These are phyloP conservation scores for Mythimna ferrago DNA, from an alignment of 2,888 invertebrate species.

Conservation along the genomic window DNA sequence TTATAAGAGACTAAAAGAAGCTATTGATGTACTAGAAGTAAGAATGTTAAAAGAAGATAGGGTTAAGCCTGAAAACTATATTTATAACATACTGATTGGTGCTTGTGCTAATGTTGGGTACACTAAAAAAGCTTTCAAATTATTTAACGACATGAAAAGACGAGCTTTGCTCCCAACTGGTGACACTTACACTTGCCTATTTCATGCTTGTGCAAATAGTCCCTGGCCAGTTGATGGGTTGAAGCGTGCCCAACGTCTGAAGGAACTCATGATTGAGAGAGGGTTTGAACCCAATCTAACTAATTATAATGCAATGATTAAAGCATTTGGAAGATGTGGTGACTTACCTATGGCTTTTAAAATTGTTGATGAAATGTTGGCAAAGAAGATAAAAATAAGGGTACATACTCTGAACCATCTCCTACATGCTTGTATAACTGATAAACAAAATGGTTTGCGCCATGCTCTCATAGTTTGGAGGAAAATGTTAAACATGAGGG, in stretches of 20 bases:
- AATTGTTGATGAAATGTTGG: slow-evolving; percentile 96
- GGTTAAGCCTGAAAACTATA: slow-evolving; percentile 94
- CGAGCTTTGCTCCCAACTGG: slow-evolving; percentile 92
- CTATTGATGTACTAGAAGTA: slow-evolving; percentile 94
- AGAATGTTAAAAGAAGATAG: slow-evolving; percentile 94
- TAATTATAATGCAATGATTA: slow-evolving; percentile 97
- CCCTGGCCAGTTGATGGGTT: slow-evolving; percentile 93
- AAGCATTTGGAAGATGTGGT: slow-evolving; percentile 96
- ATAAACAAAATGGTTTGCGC: slow-evolving; percentile 95
- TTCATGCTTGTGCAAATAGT: slow-evolving; percentile 97
- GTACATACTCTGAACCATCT: slow-evolving; percentile 94
- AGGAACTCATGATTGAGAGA: slow-evolving; percentile 93
- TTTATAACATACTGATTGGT: slow-evolving; percentile 95
- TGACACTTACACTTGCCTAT: slow-evolving; percentile 95
- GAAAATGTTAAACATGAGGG: slow-evolving; percentile 92
- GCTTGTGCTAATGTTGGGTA: slow-evolving; percentile 96
- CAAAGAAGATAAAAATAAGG: slow-evolving; percentile 91
- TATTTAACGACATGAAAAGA: slow-evolving; percentile 96
- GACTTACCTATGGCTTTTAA: slow-evolving; percentile 94
- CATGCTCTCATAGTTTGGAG: slow-evolving; percentile 97
- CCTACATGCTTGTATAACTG: slow-evolving; percentile 95
- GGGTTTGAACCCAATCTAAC: slow-evolving; percentile 93
- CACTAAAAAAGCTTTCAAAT: slow-evolving; percentile 95
- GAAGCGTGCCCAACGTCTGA: slow-evolving; percentile 92
- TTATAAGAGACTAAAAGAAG: slow-evolving; percentile 93